Evolutionary conservation across 2,797 vertebrate species (phyloP).

Genomic region (Allobates femoralis): DNA sequence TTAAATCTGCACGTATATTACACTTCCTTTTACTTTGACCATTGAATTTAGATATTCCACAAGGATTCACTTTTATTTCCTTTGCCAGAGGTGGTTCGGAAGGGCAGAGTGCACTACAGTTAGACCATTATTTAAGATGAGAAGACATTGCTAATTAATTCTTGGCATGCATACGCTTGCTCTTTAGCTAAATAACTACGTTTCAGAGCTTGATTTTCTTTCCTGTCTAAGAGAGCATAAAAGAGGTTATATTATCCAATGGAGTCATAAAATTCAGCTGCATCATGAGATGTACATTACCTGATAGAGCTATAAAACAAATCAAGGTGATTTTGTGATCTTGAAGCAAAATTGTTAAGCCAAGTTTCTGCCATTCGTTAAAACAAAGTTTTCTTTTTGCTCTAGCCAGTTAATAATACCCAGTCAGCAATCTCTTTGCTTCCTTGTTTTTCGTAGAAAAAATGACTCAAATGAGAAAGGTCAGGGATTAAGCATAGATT

Average conservation of each 20-base stretch:
- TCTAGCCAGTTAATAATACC: slow-evolving; percentile 52
- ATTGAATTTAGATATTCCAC: slow-evolving; percentile 34
- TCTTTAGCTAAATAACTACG: slow-evolving; percentile 14
- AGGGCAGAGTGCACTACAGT: slow-evolving; percentile 54
- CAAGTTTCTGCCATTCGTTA: slow-evolving; percentile 47
- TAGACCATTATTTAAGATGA: slow-evolving; percentile 31
- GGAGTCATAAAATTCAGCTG: slow-evolving; percentile 41
- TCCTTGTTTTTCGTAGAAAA: slow-evolving; percentile 43
- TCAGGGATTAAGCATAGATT: slow-evolving; percentile 71
- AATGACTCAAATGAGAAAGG: slow-evolving; percentile 66
- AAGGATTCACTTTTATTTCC: slow-evolving; percentile 39
- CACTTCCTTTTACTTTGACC: neutral
- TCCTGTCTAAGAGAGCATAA: slow-evolving; percentile 48
- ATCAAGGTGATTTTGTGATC: slow-evolving; percentile 58
- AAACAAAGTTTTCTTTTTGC: slow-evolving; percentile 42
- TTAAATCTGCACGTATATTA: neutral
- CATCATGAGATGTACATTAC: slow-evolving; percentile 48
- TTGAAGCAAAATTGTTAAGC: slow-evolving; percentile 42
- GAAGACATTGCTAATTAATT: slow-evolving; percentile 56
- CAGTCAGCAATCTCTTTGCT: slow-evolving; percentile 54
- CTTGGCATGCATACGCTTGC: neutral
- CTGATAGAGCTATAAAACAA: slow-evolving; percentile 41
- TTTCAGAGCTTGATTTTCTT: slow-evolving; percentile 40
- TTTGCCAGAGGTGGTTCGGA: slow-evolving; percentile 51
- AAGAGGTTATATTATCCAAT: slow-evolving; percentile 41